Evolutionary conservation across 53 echinoderm and acorn worm species (phyloP).

Genomic region (Temnopleurus reevesii): DNA sequence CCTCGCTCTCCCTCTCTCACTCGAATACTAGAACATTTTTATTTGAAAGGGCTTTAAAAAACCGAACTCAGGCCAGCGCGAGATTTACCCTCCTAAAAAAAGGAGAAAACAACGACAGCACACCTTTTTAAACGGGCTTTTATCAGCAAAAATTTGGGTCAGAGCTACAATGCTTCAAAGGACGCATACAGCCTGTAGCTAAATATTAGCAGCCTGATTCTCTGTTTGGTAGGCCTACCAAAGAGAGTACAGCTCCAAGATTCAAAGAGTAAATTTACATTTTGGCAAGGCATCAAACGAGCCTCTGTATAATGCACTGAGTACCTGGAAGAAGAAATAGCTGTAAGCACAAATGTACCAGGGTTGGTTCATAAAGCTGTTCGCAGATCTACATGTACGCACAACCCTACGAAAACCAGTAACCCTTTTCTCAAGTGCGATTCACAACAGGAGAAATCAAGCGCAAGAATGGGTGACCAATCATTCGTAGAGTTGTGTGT

Average conservation of each 20-base stretch:
- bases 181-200: not conserved
- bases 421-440: too few species aligned
- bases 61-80: not conserved
- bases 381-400: too few species aligned
- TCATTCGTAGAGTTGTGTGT: too few species aligned
- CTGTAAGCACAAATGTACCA: not conserved
- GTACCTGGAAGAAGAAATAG: not conserved
- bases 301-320: not conserved
- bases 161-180: not conserved
- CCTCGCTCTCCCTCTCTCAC: not conserved
- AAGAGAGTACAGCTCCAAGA: not conserved
- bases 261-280: not conserved
- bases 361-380: too few species aligned
- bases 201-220: not conserved
- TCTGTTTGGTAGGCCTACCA: too few species aligned
- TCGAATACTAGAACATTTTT: conserved; percentile 21
- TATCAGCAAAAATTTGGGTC: not conserved
- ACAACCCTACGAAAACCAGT: too few species aligned
- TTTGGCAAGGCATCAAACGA: not conserved
- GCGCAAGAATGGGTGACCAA: too few species aligned
- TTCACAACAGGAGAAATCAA: too few species aligned
- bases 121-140: not conserved
- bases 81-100: conserved; percentile 9
- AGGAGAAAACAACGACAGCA: not conserved
- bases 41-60: conserved; percentile 2